Conservation (phyloP, 2,797 vertebrate genomes). For the Pygocentrus nattereri region DNA sequence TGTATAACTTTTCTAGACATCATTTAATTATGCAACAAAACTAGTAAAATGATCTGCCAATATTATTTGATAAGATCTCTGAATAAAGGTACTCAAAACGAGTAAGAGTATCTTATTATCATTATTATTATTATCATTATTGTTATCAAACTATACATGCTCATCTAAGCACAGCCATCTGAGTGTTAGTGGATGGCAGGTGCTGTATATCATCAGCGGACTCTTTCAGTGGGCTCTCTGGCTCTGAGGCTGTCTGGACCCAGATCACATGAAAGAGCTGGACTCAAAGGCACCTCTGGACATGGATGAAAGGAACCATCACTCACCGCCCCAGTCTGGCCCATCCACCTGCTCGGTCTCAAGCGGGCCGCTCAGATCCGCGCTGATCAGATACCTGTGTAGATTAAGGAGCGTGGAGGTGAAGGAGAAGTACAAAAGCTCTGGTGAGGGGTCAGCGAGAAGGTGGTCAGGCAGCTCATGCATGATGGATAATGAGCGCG, state of each 20-base stretch:
- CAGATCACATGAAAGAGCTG: conserved; percentile 53
- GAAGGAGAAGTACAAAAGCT: conserved; percentile 43
- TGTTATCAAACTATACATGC: not conserved
- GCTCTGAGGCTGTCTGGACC: conserved; percentile 50
- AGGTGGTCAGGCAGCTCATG: conserved; percentile 63
- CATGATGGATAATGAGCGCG: conserved; percentile 16
- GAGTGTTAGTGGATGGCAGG: not conserved
- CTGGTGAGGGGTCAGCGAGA: conserved; percentile 68
- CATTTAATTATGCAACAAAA: too few relatives aligned
- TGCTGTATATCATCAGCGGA: not conserved
- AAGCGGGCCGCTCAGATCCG: conserved; percentile 60
- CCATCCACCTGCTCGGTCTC: conserved; percentile 71
- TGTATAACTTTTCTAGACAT: too few relatives aligned
- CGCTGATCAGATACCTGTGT: conserved; percentile 69
- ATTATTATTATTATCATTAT: too few relatives aligned
- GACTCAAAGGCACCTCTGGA: conserved; percentile 56
- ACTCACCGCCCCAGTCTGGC: conserved; percentile 65
- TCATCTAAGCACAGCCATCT: not conserved
- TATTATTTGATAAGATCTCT: too few relatives aligned
- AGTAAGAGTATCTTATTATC: too few relatives aligned
- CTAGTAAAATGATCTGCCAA: too few relatives aligned
- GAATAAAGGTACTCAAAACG: too few relatives aligned
- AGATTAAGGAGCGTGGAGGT: conserved; percentile 57
- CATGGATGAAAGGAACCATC: conserved; percentile 76
- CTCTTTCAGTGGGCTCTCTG: conserved; percentile 34